A percentile compares a stretch with the other conserved stretches of the same genome.
Conservation (phyloP, 2,113 vertebrate species). For the Oxyruncus cristatus region DNA sequence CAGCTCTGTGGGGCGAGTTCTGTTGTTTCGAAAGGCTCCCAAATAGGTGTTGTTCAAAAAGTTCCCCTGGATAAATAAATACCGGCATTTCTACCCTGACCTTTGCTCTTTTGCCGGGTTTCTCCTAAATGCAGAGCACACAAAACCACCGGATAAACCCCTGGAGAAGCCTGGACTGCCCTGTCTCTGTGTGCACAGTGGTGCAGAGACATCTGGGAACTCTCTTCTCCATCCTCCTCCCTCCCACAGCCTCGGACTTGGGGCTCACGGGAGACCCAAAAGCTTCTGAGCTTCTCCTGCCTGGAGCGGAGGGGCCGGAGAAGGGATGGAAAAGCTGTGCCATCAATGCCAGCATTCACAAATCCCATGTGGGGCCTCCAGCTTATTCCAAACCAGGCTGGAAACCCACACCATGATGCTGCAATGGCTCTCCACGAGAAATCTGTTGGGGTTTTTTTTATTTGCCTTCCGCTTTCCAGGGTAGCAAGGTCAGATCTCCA, state of each 20-base stretch:
- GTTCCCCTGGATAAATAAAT: conserved; percentile 64
- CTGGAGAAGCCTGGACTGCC: not conserved
- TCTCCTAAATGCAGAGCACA: conserved; percentile 61
- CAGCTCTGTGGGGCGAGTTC: conserved; percentile 39
- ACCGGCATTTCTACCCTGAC: conserved; percentile 61
- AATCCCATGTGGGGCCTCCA: not conserved
- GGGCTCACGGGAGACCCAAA: not conserved
- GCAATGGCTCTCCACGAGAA: not conserved
- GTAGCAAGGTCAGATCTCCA: not conserved
- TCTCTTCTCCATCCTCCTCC: not conserved
- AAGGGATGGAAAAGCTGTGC: not conserved
- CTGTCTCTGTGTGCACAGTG: fast-evolving
- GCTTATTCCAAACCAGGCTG: not conserved
- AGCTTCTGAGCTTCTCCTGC: not conserved
- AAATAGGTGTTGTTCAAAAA: conserved; percentile 28
- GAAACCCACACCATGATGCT: not conserved
- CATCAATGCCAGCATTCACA: not conserved
- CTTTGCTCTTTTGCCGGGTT: conserved; percentile 61
- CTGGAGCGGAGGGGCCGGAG: not conserved
- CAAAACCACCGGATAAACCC: not conserved
- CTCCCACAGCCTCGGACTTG: not conserved
- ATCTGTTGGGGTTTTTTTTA: not conserved
- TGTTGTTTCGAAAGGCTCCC: conserved; percentile 57
- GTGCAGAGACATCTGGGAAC: not conserved
- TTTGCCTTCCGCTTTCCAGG: not conserved